phyloP scores from a whole-genome alignment of 2,113 vertebrate species.

The Ageneiosus marmoratus region DNA sequence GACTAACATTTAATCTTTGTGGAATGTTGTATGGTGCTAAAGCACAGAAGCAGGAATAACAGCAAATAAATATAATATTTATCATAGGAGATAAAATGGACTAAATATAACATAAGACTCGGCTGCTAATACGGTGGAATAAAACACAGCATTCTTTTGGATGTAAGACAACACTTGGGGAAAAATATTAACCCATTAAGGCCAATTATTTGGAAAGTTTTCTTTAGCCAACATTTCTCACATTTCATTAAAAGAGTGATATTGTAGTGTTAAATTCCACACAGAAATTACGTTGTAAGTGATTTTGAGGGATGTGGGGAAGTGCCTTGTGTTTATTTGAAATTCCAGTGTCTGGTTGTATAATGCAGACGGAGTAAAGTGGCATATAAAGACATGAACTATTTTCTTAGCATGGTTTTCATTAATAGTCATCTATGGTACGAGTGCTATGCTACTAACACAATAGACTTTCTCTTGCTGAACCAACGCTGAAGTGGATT shows the following conservation, averaged over 20 bases:
- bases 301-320: background rate
- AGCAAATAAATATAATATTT: no score
- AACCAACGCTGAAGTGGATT: background rate
- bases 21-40: no score
- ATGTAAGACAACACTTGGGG: conserved; percentile 25
- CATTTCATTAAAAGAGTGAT: conserved; percentile 16
- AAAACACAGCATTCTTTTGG: conserved; percentile 30
- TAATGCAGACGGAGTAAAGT: conserved; percentile 21
- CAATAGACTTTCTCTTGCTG: background rate
- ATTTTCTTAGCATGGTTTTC: conserved; percentile 24
- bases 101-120: no score
- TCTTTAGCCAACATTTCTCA: conserved; percentile 21
- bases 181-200: conserved; percentile 33
- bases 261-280: conserved; percentile 21
- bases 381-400: conserved; percentile 19
- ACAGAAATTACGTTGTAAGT: conserved; percentile 10
- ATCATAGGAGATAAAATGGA: no score
- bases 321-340: conserved; percentile 23
- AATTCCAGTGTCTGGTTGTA: conserved; percentile 18
- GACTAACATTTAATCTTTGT: no score
- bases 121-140: conserved; percentile 10
- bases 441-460: background rate
- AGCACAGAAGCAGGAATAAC: no score
- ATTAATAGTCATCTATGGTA: conserved; percentile 3
- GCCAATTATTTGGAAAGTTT: conserved; percentile 13